Conservation (phyloP, 2,113 vertebrate genomes). For the Sula dactylatra region DNA sequence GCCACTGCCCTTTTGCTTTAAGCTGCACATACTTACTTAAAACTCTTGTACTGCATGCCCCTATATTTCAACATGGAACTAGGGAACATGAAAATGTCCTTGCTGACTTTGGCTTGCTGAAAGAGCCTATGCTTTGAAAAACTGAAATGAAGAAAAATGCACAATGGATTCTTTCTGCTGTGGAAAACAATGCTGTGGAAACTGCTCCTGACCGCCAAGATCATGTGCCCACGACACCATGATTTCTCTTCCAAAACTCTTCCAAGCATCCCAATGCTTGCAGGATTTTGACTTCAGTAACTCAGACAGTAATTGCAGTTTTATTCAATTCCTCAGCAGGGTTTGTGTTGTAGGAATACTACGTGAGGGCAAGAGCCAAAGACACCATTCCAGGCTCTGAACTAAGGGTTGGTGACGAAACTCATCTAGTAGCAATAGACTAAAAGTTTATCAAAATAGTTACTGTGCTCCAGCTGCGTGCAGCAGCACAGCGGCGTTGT, state of each 20-base stretch:
- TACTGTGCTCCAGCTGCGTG: conserved; percentile 48
- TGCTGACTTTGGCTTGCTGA: background rate
- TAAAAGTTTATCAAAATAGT: conserved; percentile 73
- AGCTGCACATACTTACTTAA: background rate
- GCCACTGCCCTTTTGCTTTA: background rate
- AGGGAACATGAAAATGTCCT: background rate
- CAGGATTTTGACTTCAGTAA: conserved; percentile 7
- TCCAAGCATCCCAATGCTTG: background rate
- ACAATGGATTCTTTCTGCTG: conserved; percentile 38
- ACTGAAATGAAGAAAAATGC: background rate
- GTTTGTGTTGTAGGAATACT: conserved; percentile 27
- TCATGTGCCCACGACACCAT: background rate
- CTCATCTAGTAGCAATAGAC: conserved; percentile 69
- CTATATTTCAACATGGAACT: background rate
- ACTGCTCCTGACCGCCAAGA: background rate
- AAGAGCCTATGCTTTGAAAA: background rate
- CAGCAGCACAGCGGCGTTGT: conserved; percentile 36
- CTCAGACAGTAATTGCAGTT: conserved; percentile 14
- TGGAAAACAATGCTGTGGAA: background rate
- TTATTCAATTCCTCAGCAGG: conserved; percentile 16
- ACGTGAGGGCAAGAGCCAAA: conserved; percentile 29
- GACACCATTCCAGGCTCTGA: conserved; percentile 32
- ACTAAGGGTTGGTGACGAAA: conserved; percentile 43
- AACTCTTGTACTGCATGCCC: background rate
- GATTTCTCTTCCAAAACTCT: conserved; percentile 1